phyloP scores from a whole-genome alignment of 2,797 vertebrate species.

The Chrysocyon brachyurus region DNA sequence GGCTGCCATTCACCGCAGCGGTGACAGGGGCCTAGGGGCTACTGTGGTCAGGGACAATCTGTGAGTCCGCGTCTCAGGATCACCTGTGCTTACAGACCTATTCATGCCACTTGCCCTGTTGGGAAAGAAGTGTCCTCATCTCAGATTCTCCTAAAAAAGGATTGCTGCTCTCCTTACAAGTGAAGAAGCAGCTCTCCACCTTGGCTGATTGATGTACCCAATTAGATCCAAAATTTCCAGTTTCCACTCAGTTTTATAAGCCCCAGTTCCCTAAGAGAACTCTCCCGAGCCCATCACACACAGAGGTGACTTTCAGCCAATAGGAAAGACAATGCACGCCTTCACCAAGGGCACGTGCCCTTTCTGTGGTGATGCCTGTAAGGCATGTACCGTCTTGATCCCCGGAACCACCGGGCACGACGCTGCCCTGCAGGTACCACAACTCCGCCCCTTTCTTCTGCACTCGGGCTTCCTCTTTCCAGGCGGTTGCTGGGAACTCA shows the following conservation, averaged over 20 bases:
- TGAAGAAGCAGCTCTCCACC: neutral
- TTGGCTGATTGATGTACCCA: rapidly evolving
- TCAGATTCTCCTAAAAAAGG: too few species aligned
- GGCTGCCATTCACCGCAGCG: slow-evolving; percentile 84
- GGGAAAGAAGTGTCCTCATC: neutral
- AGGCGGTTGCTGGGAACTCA: rapidly evolving
- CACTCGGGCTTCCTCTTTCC: too few species aligned
- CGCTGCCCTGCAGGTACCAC: rapidly evolving
- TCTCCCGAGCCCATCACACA: neutral
- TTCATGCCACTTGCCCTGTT: rapidly evolving
- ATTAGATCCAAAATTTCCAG: neutral
- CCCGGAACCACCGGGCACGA: rapidly evolving
- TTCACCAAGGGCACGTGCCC: neutral
- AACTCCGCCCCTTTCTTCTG: neutral
- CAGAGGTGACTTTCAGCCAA: rapidly evolving
- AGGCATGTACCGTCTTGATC: rapidly evolving
- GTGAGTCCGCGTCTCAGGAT: rapidly evolving
- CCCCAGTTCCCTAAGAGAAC: too few species aligned
- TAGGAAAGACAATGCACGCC: rapidly evolving
- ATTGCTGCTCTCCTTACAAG: rapidly evolving
- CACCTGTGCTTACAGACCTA: rapidly evolving
- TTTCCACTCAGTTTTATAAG: neutral
- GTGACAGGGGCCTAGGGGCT: too few species aligned
- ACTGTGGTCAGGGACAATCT: neutral
- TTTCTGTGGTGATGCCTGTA: rapidly evolving